A percentile compares a stretch with the other conserved stretches of the same genome.
These are phyloP conservation scores for Anolis sagrei DNA, from an alignment of 2,113 vertebrate genomes.

Conservation along the genomic window DNA sequence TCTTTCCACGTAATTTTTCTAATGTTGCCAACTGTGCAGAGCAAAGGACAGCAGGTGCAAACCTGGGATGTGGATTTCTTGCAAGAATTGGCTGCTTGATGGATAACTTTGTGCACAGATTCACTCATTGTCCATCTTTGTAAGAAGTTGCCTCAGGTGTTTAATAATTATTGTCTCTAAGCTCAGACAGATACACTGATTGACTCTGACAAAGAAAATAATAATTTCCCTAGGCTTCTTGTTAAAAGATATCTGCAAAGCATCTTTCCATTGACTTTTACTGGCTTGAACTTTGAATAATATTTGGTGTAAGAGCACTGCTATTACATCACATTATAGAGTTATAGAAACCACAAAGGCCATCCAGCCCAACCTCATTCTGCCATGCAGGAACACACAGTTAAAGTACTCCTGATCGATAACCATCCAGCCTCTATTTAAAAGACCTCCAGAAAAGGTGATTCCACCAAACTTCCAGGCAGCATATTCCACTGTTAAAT, in stretches of 20 bases:
- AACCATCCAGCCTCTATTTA: no score
- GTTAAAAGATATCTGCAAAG: background rate
- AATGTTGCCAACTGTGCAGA: no score
- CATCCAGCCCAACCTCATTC: no score
- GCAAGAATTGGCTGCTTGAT: background rate
- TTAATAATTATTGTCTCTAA: background rate
- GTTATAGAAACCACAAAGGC: no score
- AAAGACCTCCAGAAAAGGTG: no score
- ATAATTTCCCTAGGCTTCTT: background rate
- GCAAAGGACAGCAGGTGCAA: background rate
- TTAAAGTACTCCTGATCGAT: no score
- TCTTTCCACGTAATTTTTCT: no score
- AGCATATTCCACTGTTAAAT: no score
- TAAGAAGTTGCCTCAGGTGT: background rate
- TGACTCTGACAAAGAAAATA: background rate
- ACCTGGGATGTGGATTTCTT: background rate
- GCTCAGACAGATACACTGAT: no score
- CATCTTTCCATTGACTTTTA: background rate
- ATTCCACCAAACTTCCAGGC: no score
- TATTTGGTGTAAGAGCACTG: background rate
- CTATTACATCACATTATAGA: background rate
- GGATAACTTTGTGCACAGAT: background rate
- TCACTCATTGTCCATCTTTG: background rate
- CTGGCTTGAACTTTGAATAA: background rate
- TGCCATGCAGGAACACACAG: no score